phyloP scores from a whole-genome alignment of 2,888 invertebrate genomes.

The Morpho deidamia region DNA sequence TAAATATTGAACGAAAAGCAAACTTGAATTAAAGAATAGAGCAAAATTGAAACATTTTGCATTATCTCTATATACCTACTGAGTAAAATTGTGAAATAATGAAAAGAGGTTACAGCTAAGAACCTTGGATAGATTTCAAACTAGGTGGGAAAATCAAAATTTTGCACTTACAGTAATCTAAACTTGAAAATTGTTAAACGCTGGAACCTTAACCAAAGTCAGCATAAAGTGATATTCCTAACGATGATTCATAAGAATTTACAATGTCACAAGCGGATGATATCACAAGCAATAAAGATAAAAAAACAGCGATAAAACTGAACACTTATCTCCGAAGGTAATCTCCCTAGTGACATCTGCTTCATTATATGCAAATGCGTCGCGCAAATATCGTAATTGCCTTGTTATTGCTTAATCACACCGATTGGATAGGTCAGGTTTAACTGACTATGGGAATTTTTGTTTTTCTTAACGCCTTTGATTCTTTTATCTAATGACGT shows the following conservation, averaged over 20 bases:
- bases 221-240: background rate
- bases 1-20: too few relatives aligned
- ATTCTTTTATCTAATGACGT: too few relatives aligned
- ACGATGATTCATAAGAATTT: background rate
- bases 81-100: too few relatives aligned
- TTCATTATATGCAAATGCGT: conserved; percentile 53
- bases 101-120: too few relatives aligned
- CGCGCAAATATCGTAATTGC: conserved; percentile 29
- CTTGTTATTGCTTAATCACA: conserved; percentile 35
- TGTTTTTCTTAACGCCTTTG: too few relatives aligned
- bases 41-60: too few relatives aligned
- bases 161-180: too few relatives aligned
- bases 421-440: conserved; percentile 18
- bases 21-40: too few relatives aligned
- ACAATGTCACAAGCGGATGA: background rate
- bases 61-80: too few relatives aligned
- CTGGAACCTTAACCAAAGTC: background rate
- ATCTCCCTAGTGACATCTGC: conserved; percentile 34
- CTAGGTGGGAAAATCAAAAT: too few relatives aligned
- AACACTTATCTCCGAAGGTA: conserved; percentile 5
- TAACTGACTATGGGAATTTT: background rate
- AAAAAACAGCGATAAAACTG: conserved; percentile 2
- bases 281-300: background rate
- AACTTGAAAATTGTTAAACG: too few relatives aligned
- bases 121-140: too few relatives aligned